Conservation (phyloP, 2,888 invertebrate genomes). For the Cataglyphis livida region DNA sequence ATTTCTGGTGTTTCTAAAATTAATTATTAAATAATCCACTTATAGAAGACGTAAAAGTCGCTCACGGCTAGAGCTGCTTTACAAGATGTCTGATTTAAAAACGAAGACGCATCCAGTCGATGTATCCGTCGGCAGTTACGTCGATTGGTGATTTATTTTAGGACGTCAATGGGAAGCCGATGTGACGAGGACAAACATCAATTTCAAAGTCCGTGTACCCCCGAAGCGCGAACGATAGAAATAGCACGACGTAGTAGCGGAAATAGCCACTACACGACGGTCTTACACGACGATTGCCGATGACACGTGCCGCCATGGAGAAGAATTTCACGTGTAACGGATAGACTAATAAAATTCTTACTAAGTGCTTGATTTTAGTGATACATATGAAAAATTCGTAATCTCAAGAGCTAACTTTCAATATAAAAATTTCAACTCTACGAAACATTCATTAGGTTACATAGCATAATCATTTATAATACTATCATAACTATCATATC, state of each 20-base stretch:
- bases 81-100: slow-evolving; percentile 38
- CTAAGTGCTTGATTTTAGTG: background rate
- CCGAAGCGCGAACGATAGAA: slow-evolving; percentile 62
- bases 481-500: background rate
- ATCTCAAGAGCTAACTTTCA: background rate
- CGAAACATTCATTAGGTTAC: background rate
- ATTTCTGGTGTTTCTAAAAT: background rate
- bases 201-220: slow-evolving; percentile 66
- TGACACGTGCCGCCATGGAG: slow-evolving; percentile 62
- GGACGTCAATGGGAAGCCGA: slow-evolving; percentile 64
- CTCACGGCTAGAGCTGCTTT: slow-evolving; percentile 33
- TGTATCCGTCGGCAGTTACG: slow-evolving; percentile 59
- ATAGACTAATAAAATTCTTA: background rate
- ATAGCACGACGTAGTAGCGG: slow-evolving; percentile 69
- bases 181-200: slow-evolving; percentile 61
- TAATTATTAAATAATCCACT: background rate
- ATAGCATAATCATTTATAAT: slow-evolving; percentile 9
- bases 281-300: slow-evolving; percentile 35
- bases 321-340: slow-evolving; percentile 52
- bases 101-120: slow-evolving; percentile 44
- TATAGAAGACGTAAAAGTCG: slow-evolving; percentile 17
- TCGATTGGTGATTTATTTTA: slow-evolving; percentile 65
- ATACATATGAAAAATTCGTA: background rate
- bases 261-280: slow-evolving; percentile 65
- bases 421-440: background rate